phyloP scores from a whole-genome alignment of 1,140 invertebrate genomes.

The Drosophila azteca region DNA sequence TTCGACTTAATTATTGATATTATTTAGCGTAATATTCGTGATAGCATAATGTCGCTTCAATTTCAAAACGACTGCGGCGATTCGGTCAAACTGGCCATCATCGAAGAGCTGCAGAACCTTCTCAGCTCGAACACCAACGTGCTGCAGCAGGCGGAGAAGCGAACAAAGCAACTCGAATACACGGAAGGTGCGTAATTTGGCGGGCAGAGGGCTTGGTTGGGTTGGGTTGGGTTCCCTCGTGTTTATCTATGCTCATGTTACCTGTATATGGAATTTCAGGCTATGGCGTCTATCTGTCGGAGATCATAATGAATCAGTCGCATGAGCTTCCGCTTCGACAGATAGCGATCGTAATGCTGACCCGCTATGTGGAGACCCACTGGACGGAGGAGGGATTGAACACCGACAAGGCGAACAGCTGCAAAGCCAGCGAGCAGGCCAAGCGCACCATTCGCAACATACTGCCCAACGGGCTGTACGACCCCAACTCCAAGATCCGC shows the following conservation, averaged over 20 bases:
- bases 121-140: slow-evolving; percentile 71
- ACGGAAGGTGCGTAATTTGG: slow-evolving; percentile 79
- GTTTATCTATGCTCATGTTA: not conserved
- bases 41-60: slow-evolving; percentile 63
- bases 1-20: no score
- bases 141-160: slow-evolving; percentile 68
- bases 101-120: slow-evolving; percentile 80
- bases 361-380: slow-evolving; percentile 91
- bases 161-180: slow-evolving; percentile 79
- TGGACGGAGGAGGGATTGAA: slow-evolving; percentile 84
- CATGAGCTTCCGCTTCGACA: slow-evolving; percentile 88
- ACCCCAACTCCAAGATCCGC: slow-evolving; percentile 89
- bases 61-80: slow-evolving; percentile 77
- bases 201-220: slow-evolving; percentile 30
- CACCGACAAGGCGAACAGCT: slow-evolving; percentile 22
- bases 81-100: slow-evolving; percentile 77
- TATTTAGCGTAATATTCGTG: not conserved
- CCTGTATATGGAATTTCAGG: slow-evolving; percentile 82
- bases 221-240: not conserved
- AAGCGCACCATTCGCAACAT: slow-evolving; percentile 89
- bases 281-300: slow-evolving; percentile 90
- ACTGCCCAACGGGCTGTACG: slow-evolving; percentile 88
- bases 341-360: slow-evolving; percentile 89
- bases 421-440: slow-evolving; percentile 84
- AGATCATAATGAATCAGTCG: slow-evolving; percentile 89